Percentiles rank a stretch among this genome's conserved stretches.
phyloP scores from a whole-genome alignment of 2,888 invertebrate genomes.

The Trissonchulus latispiculum region DNA sequence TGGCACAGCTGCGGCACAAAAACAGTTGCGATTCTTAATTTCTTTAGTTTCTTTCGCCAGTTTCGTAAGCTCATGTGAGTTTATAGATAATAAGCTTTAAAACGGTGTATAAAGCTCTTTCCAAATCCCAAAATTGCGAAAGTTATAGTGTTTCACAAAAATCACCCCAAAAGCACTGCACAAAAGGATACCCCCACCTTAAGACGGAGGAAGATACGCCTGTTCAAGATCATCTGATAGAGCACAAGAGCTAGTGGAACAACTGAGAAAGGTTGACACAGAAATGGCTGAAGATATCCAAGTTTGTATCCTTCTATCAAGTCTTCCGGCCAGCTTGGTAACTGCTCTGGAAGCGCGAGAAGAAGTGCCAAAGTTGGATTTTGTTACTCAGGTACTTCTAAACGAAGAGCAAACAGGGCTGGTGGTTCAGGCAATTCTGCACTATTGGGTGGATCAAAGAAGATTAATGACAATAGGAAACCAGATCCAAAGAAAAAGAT shows the following conservation, averaged over 20 bases:
- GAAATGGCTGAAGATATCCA: background rate
- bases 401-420: background rate
- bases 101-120: too few species aligned
- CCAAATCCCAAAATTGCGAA: too few species aligned
- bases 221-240: background rate
- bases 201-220: background rate
- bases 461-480: background rate
- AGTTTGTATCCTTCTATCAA: background rate
- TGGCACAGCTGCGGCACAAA: too few species aligned
- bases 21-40: too few species aligned
- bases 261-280: background rate
- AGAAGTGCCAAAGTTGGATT: background rate
- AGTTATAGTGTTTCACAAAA: background rate
- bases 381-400: background rate
- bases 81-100: too few species aligned
- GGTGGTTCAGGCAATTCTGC: background rate
- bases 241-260: too few species aligned
- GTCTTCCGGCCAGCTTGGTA: background rate
- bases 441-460: background rate
- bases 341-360: background rate
- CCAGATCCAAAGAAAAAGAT: background rate
- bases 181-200: background rate
- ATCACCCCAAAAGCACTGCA: background rate
- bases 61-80: too few species aligned
- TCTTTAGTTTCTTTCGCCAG: too few species aligned